Evolutionary conservation across 2,797 vertebrate species (phyloP), one percentile per base, ranked within the genome.

Genomic region (Knipowitschia caucasica): DNA sequence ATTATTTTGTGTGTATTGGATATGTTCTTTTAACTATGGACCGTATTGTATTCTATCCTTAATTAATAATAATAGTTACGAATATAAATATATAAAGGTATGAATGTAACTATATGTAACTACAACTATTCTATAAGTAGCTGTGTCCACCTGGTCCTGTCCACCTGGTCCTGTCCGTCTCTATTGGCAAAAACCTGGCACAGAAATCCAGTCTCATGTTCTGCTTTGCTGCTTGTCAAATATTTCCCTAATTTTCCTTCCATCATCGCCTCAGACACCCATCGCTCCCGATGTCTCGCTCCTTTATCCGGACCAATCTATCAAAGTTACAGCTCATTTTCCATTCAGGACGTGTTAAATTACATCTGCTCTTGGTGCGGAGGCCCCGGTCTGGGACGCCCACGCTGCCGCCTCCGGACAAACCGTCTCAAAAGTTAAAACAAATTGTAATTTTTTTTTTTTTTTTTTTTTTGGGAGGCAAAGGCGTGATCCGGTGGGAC

Each of bases 141-240:
- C 42, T n/a, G 9, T 53, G 44, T 55, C 67, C 86, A 88, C 85
- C 78, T 86, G 83, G 75, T 71, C 59, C 71, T 54, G 71, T 83
- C 83, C 40, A 70, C 89, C 82, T 62, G 34, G 15, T 62, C 49
- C n/a, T n/a, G n/a, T n/a, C n/a, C n/a, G n/a, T n/a, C n/a, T n/a
- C n/a, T n/a, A n/a, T n/a, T n/a, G 69, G 71, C 57, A 51, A 45
- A 62, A 56, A 20, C 42, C 76, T 69, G 62, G 67, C 40, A 52
- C 43, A 21, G 40, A 59, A 53, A 53, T 42, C 59, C 66, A 80
- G 78, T 78, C 73, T 86, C 77, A 62, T 76, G 68, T 84, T 84
- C 73, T 69, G 60, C 35, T 65, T 55, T 66, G 33, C 29, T n/a
- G 29, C 30, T 27, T 45, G 40, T 50, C 49, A 36, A 36, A 35